A percentile compares a stretch with the other conserved stretches of the same genome.
Evolutionary conservation across 2,888 invertebrate species (phyloP).

Genomic region (Polietes domitor): DNA sequence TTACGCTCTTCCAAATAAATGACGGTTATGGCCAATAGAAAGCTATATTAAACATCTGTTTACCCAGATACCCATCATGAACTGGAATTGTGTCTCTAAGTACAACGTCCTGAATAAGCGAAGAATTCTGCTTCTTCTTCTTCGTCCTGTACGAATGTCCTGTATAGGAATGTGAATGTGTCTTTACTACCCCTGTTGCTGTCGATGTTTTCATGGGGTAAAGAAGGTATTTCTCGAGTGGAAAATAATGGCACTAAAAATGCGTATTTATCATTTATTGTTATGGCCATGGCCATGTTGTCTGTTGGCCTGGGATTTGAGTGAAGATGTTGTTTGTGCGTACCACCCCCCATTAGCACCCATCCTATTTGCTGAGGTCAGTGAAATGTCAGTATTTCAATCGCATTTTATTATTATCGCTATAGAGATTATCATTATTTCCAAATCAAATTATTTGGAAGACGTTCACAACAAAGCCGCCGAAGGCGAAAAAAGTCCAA

Average conservation of each 20-base stretch:
- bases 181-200: too few species aligned
- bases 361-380: constrained; percentile 49
- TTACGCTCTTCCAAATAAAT: constrained; percentile 39
- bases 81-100: constrained; percentile 3
- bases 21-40: constrained; percentile 31
- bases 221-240: constrained; percentile 34
- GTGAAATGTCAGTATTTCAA: constrained; percentile 53
- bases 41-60: constrained; percentile 51
- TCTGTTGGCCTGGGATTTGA: too few species aligned
- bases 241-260: constrained; percentile 16
- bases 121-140: background rate
- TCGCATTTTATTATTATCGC: constrained; percentile 26
- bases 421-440: constrained; percentile 46
- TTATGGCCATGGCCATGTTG: background rate
- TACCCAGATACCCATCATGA: background rate
- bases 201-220: constrained; percentile 19
- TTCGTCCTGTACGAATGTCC: background rate
- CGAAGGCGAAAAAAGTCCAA: background rate
- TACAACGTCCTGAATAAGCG: background rate
- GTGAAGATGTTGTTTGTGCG: too few species aligned
- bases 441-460: constrained; percentile 48
- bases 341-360: constrained; percentile 5
- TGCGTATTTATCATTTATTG: constrained; percentile 21
- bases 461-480: constrained; percentile 9
- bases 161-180: background rate